phyloP scores from a whole-genome alignment of 2,888 invertebrate species.

The Hirtodrosophila cameraria region DNA sequence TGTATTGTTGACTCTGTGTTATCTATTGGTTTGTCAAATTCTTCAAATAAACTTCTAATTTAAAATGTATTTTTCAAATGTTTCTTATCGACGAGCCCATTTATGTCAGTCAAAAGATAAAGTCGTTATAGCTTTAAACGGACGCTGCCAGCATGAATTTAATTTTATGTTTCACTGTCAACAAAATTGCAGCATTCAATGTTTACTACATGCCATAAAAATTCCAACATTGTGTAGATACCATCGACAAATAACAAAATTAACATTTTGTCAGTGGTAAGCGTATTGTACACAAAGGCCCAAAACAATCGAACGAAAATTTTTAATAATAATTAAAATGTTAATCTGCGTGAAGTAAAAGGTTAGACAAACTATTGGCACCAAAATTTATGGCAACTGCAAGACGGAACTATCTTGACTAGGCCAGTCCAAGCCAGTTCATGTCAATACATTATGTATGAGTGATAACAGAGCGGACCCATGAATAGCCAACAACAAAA shows the following conservation, averaged over 20 bases:
- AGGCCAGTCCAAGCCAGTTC: slow-evolving; percentile 40
- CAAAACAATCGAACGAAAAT: slow-evolving; percentile 62
- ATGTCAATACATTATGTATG: slow-evolving; percentile 72
- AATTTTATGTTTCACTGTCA: slow-evolving; percentile 18
- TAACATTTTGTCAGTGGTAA: slow-evolving; percentile 51
- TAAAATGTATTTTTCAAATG: slow-evolving; percentile 27
- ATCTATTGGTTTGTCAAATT: slow-evolving; percentile 62
- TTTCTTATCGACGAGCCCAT: slow-evolving; percentile 1
- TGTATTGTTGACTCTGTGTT: slow-evolving; percentile 63
- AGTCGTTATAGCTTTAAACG: slow-evolving; percentile 3
- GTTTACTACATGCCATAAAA: slow-evolving; percentile 54
- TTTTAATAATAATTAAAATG: slow-evolving; percentile 78
- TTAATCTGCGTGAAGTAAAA: slow-evolving; percentile 78
- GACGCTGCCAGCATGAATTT: slow-evolving; percentile 11
- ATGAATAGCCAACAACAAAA: slow-evolving; percentile 59
- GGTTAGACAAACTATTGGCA: slow-evolving; percentile 81
- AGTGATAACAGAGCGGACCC: slow-evolving; percentile 64
- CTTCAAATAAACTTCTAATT: slow-evolving; percentile 59
- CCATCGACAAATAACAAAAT: slow-evolving; percentile 54
- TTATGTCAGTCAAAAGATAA: slow-evolving; percentile 11
- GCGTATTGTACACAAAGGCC: slow-evolving; percentile 36
- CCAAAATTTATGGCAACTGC: slow-evolving; percentile 72
- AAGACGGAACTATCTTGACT: slow-evolving; percentile 70
- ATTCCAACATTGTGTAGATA: slow-evolving; percentile 55
- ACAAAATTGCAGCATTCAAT: slow-evolving; percentile 52